A percentile compares a stretch with the other conserved stretches of the same genome.
Evolutionary conservation across 2,888 invertebrate genomes (phyloP).

Genomic region (Drosophila longiperda): DNA sequence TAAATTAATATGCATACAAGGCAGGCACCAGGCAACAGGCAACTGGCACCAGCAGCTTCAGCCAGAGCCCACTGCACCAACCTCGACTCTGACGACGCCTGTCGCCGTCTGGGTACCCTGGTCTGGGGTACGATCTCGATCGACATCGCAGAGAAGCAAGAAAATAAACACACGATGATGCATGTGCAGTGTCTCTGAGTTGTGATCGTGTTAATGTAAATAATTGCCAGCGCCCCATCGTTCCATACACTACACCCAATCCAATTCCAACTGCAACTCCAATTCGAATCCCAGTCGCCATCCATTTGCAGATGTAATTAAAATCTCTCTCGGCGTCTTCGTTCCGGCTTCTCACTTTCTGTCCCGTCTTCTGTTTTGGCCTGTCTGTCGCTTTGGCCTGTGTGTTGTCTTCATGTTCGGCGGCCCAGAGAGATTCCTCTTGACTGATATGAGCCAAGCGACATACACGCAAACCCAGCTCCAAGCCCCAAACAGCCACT

Average conservation of each 20-base stretch:
- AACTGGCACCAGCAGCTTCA: constrained; percentile 20
- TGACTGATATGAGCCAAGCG: constrained; percentile 76
- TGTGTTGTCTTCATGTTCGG: constrained; percentile 66
- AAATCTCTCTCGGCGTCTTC: constrained; percentile 65
- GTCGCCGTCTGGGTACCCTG: constrained; percentile 42
- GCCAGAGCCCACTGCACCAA: constrained; percentile 33
- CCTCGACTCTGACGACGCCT: constrained; percentile 50
- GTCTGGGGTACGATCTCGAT: constrained; percentile 62
- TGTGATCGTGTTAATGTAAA: constrained; percentile 85
- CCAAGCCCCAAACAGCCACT: constrained; percentile 17
- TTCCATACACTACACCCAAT: constrained; percentile 9
- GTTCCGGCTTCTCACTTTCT: constrained; percentile 69
- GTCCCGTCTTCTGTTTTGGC: constrained; percentile 5
- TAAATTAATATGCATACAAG: constrained; percentile 84
- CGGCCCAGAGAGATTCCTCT: constrained; percentile 68
- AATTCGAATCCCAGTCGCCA: constrained; percentile 33
- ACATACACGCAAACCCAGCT: constrained; percentile 73
- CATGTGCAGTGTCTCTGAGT: constrained; percentile 83
- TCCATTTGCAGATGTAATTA: constrained; percentile 80
- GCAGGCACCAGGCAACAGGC: constrained; percentile 46
- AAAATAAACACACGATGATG: constrained; percentile 76
- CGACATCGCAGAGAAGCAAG: constrained; percentile 60
- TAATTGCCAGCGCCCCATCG: constrained; percentile 80
- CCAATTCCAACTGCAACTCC: constrained; percentile 9
- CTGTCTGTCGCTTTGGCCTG: constrained; percentile 23